These are phyloP conservation scores for Syrmaticus mikado DNA, from an alignment of 2,113 vertebrate genomes.

Conservation along the genomic window DNA sequence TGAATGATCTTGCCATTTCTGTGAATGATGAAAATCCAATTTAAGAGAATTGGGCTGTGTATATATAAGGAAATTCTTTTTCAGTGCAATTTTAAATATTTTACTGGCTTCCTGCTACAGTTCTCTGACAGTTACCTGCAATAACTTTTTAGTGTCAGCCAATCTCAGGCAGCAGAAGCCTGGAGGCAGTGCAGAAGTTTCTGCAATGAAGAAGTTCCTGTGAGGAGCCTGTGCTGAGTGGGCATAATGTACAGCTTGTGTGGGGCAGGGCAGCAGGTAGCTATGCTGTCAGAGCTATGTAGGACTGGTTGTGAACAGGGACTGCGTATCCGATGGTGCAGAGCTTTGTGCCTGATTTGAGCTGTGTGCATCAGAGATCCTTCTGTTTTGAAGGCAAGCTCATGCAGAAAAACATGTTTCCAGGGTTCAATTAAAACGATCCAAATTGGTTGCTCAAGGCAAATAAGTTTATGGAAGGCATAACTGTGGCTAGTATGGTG, in stretches of 20 bases:
- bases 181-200: not conserved
- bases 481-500: not conserved
- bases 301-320: not conserved
- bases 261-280: not conserved
- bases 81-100: not conserved
- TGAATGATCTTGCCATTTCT: not conserved
- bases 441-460: not conserved
- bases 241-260: not conserved
- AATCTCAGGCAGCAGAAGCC: not conserved
- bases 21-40: not conserved
- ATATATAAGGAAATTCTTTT: not conserved
- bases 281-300: not conserved
- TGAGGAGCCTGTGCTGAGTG: fast-evolving
- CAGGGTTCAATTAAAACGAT: not conserved
- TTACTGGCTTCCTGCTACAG: not conserved
- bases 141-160: not conserved
- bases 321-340: not conserved
- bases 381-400: not conserved
- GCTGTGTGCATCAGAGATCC: not conserved
- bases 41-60: not conserved
- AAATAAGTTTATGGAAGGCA: not conserved
- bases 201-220: not conserved
- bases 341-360: not conserved
- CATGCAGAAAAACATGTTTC: not conserved
- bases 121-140: not conserved